phyloP scores from a whole-genome alignment of 2,113 vertebrate genomes.

The Castor canadensis region DNA sequence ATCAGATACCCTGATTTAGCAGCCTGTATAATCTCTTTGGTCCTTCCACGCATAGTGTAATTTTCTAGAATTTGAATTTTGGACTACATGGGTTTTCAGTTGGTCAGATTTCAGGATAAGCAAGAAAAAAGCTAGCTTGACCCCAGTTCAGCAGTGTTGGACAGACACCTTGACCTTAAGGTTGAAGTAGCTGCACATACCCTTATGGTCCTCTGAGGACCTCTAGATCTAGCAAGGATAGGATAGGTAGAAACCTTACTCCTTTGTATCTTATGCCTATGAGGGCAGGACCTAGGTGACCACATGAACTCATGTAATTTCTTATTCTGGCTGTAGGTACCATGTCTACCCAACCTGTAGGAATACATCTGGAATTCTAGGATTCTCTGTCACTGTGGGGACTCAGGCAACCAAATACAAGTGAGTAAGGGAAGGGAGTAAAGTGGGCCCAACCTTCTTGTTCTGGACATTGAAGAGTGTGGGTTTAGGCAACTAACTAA shows the following conservation, averaged over 20 bases:
- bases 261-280: not conserved
- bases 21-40: not conserved
- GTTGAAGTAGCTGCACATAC: not conserved
- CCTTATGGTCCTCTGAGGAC: not conserved
- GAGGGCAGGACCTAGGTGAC: not conserved
- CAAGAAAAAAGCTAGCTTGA: not conserved
- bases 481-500: not conserved
- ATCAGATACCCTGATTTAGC: not conserved
- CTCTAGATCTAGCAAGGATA: not conserved
- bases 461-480: not conserved
- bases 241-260: not conserved
- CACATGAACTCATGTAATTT: not conserved
- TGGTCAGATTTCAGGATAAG: not conserved
- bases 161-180: not conserved
- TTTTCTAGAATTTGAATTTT: constrained; percentile 25
- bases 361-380: constrained; percentile 96
- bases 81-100: not conserved
- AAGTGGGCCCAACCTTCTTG: not conserved
- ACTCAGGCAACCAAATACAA: constrained; percentile 97
- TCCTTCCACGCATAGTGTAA: not conserved
- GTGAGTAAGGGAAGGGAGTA: constrained; percentile 81
- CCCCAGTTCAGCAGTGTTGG: not conserved
- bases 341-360: constrained; percentile 96
- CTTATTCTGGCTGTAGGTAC: constrained; percentile 86
- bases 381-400: constrained; percentile 96